Evolutionary conservation across 1,140 invertebrate species (phyloP).

Genomic region (Metopolophium dirhodum): DNA sequence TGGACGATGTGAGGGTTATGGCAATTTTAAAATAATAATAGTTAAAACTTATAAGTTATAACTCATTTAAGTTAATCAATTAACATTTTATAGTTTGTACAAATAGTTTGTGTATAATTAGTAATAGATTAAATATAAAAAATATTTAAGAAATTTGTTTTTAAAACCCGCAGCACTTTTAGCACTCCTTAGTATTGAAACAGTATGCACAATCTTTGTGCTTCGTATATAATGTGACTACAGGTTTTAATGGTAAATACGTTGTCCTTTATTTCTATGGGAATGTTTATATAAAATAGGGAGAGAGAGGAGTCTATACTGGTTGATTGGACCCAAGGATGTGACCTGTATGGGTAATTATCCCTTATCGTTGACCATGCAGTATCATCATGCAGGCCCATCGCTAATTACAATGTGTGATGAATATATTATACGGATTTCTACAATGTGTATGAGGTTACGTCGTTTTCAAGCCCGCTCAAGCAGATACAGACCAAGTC

Average conservation of each 20-base stretch:
- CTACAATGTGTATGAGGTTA: neutral
- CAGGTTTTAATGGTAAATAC: neutral
- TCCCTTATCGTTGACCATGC: neutral
- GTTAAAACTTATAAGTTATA: too few relatives aligned
- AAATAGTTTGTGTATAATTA: too few relatives aligned
- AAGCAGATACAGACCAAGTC: neutral
- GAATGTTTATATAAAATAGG: neutral
- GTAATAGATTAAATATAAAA: neutral
- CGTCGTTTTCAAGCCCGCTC: neutral
- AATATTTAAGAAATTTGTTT: neutral
- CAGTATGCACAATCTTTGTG: neutral
- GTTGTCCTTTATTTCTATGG: too few relatives aligned
- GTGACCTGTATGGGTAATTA: neutral
- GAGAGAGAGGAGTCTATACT: neutral
- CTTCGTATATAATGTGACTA: neutral
- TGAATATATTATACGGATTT: neutral
- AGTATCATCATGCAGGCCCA: too few relatives aligned
- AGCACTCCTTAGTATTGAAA: neutral
- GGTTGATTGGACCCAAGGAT: neutral
- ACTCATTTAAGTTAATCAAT: neutral
- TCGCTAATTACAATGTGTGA: neutral
- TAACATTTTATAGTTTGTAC: neutral
- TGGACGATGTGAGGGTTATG: too few relatives aligned
- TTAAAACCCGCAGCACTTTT: neutral
- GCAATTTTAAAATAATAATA: too few relatives aligned